phyloP scores from a whole-genome alignment of 2,113 vertebrate species.

The Embiotoca jacksoni region DNA sequence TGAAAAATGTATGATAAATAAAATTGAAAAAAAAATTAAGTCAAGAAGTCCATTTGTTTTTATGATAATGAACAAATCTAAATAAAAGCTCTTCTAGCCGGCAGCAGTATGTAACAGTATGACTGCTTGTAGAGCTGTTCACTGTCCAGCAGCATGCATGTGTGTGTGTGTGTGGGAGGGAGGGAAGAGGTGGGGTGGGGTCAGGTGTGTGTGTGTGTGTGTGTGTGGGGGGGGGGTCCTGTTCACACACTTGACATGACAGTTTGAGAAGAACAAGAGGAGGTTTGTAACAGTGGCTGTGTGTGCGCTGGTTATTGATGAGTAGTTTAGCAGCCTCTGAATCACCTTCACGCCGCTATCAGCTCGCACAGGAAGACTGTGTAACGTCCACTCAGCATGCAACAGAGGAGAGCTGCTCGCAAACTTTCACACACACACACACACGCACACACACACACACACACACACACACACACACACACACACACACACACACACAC shows the following conservation, averaged over 20 bases:
- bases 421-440: no score
- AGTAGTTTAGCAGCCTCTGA: constrained; percentile 36
- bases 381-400: no score
- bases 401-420: no score
- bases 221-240: neutral
- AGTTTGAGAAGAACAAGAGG: constrained; percentile 33
- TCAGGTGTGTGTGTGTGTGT: constrained; percentile 8
- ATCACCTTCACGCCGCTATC: constrained; percentile 37
- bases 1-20: no score
- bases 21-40: no score
- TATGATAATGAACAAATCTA: no score
- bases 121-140: constrained; percentile 13
- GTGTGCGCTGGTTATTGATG: constrained; percentile 50
- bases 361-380: neutral
- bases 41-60: no score
- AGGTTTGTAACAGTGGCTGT: constrained; percentile 16
- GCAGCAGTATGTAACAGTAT: neutral
- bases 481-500: no score
- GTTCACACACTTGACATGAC: constrained; percentile 2
- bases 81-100: neutral
- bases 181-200: neutral
- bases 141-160: constrained; percentile 3
- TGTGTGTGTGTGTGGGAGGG: constrained; percentile 12
- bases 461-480: no score
- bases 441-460: no score